phyloP scores from a whole-genome alignment of 2,888 invertebrate genomes.

The Blastobasis adustella region DNA sequence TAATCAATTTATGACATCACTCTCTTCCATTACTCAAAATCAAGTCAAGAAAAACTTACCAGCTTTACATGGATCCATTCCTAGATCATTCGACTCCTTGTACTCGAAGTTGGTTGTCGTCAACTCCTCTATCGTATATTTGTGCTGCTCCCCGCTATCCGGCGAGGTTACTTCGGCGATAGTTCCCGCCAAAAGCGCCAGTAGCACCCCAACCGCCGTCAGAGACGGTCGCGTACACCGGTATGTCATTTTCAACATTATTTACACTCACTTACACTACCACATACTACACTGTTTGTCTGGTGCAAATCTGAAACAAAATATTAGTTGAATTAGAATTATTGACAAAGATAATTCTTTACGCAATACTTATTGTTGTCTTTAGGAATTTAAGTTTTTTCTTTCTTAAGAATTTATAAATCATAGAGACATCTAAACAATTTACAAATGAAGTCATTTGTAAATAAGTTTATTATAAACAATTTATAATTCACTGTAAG shows the following conservation, averaged over 20 bases:
- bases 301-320: conserved; percentile 50
- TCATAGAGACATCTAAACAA: not conserved
- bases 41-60: conserved; percentile 72
- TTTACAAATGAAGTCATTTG: not conserved
- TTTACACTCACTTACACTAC: conserved; percentile 34
- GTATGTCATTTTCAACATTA: conserved; percentile 39
- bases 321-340: conserved; percentile 7
- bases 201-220: conserved; percentile 33
- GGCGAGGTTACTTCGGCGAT: conserved; percentile 34
- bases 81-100: conserved; percentile 82
- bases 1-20: too few relatives aligned
- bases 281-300: conserved; percentile 35
- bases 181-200: conserved; percentile 41
- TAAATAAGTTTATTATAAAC: not conserved
- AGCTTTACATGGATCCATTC: conserved; percentile 91
- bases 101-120: conserved; percentile 77
- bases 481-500: too few relatives aligned
- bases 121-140: conserved; percentile 81
- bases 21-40: not conserved
- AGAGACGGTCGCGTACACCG: conserved; percentile 35
- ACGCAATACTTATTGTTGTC: too few relatives aligned
- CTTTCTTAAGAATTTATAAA: not conserved
- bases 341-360: too few relatives aligned
- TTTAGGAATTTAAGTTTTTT: not conserved
- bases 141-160: conserved; percentile 53